Base-by-base conservation (phyloP, 2,113 vertebrate genomes). In the Sander vitreus region DNA sequence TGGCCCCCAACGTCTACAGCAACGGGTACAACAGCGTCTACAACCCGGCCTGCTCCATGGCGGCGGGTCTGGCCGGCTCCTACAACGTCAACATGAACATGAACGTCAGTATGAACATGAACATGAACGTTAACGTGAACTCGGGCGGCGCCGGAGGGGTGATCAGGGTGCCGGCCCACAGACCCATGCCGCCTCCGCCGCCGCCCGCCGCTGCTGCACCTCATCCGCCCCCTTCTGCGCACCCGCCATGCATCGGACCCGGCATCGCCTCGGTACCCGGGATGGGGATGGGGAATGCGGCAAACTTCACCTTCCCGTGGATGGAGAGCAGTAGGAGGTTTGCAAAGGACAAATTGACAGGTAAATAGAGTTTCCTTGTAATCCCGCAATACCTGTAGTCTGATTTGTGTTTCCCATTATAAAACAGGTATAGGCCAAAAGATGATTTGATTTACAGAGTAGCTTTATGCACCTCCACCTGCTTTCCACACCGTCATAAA, bases 261-360 rank as follows among this genome's bases (percentile, higher is more conserved):
- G 94, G 96, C 33, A 94, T 96, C 60, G 92, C 95, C 30, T 88
- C 93, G 4, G 79, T 93, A 84, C 87, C 94, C 2, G 86, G 68
- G 53, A 71, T 94, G 88, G 93, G 91, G 84, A 96, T 97, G 83
- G 96, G 95, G 8, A 94, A 85, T 36, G 91, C 93, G 51, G 78
- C 94, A 0, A 96, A 96, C 80, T 96, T 98, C 90, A 95, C 97
- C 82, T 98, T 98, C 80, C 97, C 97, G 5, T 99, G 98, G 98
- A 97, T 98, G 97, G 97, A 98, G 91, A 96, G 95, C 93, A 96
- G 96, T 84, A 95, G 97, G 75, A 95, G 97, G 83, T 96, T 97
- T 70, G 96, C 97, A 48, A 99, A 99, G 89, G 97, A 99, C 88
- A 96, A 97, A 91, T 86, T 98, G 57, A 96, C 98, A 93, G 98